phyloP scores from a whole-genome alignment of 1,140 invertebrate genomes.

The Lasioglossum baleicum region DNA sequence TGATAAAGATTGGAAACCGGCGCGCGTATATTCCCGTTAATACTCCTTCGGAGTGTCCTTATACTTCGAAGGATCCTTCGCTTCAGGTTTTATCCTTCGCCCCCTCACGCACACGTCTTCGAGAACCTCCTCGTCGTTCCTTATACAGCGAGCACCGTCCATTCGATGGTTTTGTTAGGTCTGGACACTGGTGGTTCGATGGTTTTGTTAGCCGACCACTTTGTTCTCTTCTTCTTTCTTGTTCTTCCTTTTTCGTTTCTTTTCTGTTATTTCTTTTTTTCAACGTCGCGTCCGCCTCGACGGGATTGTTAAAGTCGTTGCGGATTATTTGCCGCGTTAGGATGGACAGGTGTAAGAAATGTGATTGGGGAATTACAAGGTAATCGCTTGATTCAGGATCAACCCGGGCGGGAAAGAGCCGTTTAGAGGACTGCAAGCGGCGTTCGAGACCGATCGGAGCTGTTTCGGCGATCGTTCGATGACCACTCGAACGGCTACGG shows the following conservation, averaged over 20 bases:
- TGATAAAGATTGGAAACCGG: conserved; percentile 44
- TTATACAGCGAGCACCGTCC: conserved; percentile 32
- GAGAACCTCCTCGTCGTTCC: not conserved
- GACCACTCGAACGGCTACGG: not conserved
- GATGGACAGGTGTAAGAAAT: conserved; percentile 1
- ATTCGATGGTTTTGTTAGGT: too few species aligned
- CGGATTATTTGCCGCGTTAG: conserved; percentile 1
- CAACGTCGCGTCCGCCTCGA: not conserved
- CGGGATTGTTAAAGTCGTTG: not conserved
- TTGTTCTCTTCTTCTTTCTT: not conserved
- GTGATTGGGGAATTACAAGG: conserved; percentile 1
- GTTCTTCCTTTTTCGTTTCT: not conserved
- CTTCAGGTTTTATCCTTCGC: conserved; percentile 35
- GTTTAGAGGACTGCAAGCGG: not conserved
- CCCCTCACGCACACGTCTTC: not conserved
- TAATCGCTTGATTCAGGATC: conserved; percentile 1
- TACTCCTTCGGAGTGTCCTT: not conserved
- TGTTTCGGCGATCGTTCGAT: not conserved
- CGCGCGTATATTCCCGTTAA: conserved; percentile 44
- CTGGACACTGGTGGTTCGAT: too few species aligned
- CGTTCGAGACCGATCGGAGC: not conserved
- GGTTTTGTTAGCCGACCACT: not conserved
- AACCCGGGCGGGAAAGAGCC: not conserved
- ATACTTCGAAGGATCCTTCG: conserved; percentile 34
- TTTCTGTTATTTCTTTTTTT: too few species aligned